Conservation (phyloP, 2,797 vertebrate genomes). For the Silurus lanzhouensis region DNA sequence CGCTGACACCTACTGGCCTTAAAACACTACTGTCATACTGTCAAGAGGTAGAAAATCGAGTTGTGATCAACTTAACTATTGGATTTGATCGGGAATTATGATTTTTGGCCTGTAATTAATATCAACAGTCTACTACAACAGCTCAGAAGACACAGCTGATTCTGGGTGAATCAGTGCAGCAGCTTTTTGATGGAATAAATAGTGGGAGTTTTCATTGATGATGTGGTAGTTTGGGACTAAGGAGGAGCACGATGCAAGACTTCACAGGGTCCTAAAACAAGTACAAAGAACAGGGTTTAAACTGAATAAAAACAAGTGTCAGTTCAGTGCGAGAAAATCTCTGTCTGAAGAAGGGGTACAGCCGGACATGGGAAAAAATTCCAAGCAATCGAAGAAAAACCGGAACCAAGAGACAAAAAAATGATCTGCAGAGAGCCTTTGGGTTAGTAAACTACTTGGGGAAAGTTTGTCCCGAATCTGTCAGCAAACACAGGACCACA, state of each 20-base stretch:
- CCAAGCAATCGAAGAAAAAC: neutral
- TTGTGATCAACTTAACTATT: no score
- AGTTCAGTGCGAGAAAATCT: neutral
- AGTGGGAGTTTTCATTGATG: constrained; percentile 14
- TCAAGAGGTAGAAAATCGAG: no score
- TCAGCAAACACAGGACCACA: constrained; percentile 16
- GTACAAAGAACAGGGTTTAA: constrained; percentile 17
- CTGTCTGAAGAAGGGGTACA: neutral
- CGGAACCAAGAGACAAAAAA: neutral
- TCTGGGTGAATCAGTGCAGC: neutral
- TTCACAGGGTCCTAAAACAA: neutral
- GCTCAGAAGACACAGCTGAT: no score
- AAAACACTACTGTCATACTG: neutral
- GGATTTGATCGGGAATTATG: no score
- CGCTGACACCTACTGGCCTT: neutral
- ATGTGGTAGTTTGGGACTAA: constrained; percentile 25
- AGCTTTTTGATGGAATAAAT: constrained; percentile 1
- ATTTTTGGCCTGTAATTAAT: no score
- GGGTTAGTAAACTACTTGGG: constrained; percentile 36
- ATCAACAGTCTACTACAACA: no score
- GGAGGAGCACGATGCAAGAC: constrained; percentile 19
- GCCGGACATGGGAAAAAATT: constrained; percentile 6
- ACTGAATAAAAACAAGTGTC: constrained; percentile 30
- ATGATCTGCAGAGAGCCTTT: constrained; percentile 7
- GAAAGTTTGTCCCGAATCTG: constrained; percentile 31